Base-by-base conservation (phyloP, 2,888 invertebrate genomes). In the Drosophila vallismaia region DNA sequence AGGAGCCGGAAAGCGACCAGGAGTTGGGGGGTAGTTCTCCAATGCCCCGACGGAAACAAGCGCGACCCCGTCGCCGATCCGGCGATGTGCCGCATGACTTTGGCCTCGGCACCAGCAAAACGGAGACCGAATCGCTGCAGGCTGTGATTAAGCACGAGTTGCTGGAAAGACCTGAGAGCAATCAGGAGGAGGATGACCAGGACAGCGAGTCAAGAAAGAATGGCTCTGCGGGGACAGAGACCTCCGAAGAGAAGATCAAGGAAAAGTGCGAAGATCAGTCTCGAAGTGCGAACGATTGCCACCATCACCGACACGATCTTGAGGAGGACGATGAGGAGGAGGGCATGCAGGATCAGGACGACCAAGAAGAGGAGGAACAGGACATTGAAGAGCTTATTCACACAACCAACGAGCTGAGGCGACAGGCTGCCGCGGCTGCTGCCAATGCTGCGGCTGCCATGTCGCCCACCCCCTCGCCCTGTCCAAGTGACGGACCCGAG, bases 31-130 rank as follows among this genome's bases (percentile, higher is more conserved):
- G 96, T 79, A 94, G 94, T 57, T 96, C 96, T 63, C 96, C 96
- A n/a, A 93, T 95, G 92, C 96, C 97, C 0, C 93, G 97, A 70
- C 93, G 97, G 74, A 97, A 97, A 88, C 97, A 97, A 92, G 97
- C 97, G 6, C 93, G 97, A 51, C 97, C 97, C 3, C 93, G 97
- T 48, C 93, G 97, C 75, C 94, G 97, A 88, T 97, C 97, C 0
- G 96, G 97, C 5, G 97, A 97, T 83, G 53, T 89, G 51, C 82
- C 89, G 0, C 89, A 86, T 44, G 91, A 90, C 36, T 88, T 86
- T 67, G 92, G 95, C 44, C 66, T 82, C 40, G 19, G 40, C 6
- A 4, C 36, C 1, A 93, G 90, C 55, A 90, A 91, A 56, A 89
- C 92, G 28, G 76, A 90, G 46, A 88, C 91, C 45, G 74, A 76